These are phyloP conservation scores for Dysmachus trigonus DNA, from an alignment of 2,888 invertebrate species.

Conservation along the genomic window DNA sequence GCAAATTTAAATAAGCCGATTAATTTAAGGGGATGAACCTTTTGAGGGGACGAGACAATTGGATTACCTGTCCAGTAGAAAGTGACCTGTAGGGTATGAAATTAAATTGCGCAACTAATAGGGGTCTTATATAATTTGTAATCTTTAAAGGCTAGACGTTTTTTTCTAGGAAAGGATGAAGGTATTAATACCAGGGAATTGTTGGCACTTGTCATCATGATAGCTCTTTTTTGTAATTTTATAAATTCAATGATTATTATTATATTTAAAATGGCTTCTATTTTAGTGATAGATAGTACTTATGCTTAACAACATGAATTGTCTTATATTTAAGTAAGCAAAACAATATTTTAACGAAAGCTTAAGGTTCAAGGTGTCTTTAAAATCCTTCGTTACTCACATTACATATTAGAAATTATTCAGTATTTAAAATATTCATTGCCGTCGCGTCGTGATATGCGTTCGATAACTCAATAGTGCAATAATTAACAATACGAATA, in stretches of 20 bases:
- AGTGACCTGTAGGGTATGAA: neutral
- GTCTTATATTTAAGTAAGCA: no score
- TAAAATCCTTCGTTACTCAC: no score
- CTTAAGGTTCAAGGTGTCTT: no score
- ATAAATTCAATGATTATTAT: neutral
- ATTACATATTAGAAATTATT: no score
- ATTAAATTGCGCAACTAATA: neutral
- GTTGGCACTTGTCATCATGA: neutral
- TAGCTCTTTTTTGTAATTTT: neutral
- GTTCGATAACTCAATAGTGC: no score
- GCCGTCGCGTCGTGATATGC: no score
- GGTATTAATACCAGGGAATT: neutral
- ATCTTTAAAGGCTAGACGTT: neutral
- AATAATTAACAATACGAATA: no score
- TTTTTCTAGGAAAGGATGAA: neutral
- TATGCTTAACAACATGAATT: no score
- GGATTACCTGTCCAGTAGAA: neutral
- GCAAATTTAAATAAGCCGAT: neutral
- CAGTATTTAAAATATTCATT: no score
- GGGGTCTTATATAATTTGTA: neutral
- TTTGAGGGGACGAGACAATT: neutral
- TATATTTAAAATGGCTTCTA: no score
- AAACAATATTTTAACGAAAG: no score
- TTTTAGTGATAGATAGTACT: no score
- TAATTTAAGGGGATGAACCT: neutral